A percentile compares a stretch with the other conserved stretches of the same genome.
Conservation (phyloP, 2,113 vertebrate species). For the Hippocampus abdominalis region DNA sequence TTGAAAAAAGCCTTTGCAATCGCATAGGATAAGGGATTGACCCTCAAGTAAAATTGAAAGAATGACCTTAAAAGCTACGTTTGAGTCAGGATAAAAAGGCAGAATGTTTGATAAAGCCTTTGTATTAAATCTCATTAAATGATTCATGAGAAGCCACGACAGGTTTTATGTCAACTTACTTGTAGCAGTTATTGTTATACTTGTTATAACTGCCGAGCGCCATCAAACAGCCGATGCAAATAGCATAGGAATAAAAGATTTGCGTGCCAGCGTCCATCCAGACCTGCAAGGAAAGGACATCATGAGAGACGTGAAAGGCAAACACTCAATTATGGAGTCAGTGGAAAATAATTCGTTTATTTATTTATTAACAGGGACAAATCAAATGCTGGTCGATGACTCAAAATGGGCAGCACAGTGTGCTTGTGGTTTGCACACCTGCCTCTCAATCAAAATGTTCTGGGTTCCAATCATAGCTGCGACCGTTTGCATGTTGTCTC, state of each 20-base stretch:
- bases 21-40: background rate
- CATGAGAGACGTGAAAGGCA: background rate
- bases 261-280: slow-evolving; percentile 82
- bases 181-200: slow-evolving; percentile 80
- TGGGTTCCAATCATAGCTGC: too few species aligned
- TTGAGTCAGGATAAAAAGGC: background rate
- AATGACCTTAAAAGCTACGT: background rate
- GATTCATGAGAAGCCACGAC: background rate
- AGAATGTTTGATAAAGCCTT: background rate
- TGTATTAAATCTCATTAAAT: background rate
- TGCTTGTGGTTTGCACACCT: too few species aligned
- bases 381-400: too few species aligned
- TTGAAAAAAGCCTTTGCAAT: background rate
- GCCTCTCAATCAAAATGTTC: too few species aligned
- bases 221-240: slow-evolving; percentile 74
- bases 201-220: slow-evolving; percentile 80
- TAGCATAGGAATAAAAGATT: slow-evolving; percentile 79
- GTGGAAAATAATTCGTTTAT: background rate
- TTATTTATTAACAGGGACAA: too few species aligned
- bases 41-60: background rate
- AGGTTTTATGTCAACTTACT: slow-evolving; percentile 55
- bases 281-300: slow-evolving; percentile 60
- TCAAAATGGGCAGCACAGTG: too few species aligned
- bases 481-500: too few species aligned
- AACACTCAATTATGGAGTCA: background rate